Conservation (phyloP, 2,797 vertebrate genomes). For the Capromys pilorides region DNA sequence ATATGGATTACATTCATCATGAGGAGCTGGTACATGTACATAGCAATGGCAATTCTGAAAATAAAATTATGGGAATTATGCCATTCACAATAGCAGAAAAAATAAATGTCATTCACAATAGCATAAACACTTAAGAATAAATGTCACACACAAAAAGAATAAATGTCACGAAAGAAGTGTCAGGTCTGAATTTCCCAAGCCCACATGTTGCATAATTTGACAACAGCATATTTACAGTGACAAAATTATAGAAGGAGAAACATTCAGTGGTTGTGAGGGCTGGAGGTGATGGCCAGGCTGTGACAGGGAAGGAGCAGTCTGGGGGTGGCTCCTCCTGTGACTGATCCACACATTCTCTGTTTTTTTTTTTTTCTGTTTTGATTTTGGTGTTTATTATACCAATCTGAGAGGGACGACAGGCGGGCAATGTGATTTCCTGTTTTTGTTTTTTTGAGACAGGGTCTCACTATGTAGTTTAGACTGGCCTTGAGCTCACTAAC, state of each 20-base stretch:
- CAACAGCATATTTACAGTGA: background rate
- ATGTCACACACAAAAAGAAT: background rate
- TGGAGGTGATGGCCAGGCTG: background rate
- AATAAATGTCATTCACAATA: background rate
- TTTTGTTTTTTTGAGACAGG: background rate
- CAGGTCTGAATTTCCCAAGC: background rate
- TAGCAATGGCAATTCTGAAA: background rate
- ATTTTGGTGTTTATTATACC: background rate
- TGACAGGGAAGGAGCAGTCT: background rate
- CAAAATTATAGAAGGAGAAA: background rate
- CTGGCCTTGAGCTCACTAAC: background rate
- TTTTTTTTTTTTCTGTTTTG: background rate
- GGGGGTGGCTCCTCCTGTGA: background rate
- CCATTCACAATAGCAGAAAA: background rate
- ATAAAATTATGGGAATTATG: background rate
- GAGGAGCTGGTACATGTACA: background rate
- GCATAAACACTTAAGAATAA: background rate
- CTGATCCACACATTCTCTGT: background rate
- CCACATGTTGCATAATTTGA: background rate
- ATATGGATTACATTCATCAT: background rate
- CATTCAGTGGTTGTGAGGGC: background rate
- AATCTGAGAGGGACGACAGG: background rate
- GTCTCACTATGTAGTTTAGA: background rate
- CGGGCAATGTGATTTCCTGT: background rate
- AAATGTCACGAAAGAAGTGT: background rate